These are phyloP conservation scores for Heterochromis multidens DNA, from an alignment of 2,113 vertebrate genomes.

Conservation along the genomic window DNA sequence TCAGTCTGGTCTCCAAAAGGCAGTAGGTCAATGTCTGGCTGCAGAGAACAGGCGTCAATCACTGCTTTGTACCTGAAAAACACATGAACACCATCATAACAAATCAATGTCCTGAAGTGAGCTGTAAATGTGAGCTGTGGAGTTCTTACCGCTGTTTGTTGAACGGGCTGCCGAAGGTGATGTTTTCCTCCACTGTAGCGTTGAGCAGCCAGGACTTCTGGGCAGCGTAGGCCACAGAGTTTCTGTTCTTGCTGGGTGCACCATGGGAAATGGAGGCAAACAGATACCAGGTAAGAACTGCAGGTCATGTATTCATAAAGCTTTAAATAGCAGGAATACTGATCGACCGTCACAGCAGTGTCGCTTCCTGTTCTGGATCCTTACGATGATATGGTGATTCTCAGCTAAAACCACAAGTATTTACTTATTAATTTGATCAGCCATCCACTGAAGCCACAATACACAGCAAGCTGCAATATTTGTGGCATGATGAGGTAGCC, in stretches of 20 bases:
- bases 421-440: not conserved
- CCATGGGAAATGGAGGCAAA: conserved; percentile 23
- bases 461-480: too few species aligned
- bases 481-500: too few species aligned
- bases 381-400: too few species aligned
- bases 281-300: not conserved
- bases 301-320: conserved; percentile 14
- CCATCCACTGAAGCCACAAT: not conserved
- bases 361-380: not conserved
- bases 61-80: conserved; percentile 90
- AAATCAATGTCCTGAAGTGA: not conserved
- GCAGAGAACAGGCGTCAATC: conserved; percentile 94
- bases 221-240: conserved; percentile 94
- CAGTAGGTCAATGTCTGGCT: conserved; percentile 96
- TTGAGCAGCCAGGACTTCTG: conserved; percentile 99
- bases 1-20: conserved; percentile 98
- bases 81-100: not conserved
- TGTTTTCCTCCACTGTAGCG: conserved; percentile 96
- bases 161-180: conserved; percentile 94
- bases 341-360: not conserved
- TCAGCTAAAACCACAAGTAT: not conserved
- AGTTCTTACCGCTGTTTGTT: conserved; percentile 88
- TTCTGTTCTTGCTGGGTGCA: conserved; percentile 83
- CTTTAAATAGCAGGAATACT: conserved; percentile 34
- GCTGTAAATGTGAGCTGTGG: not conserved